Evolutionary conservation across 2,888 invertebrate genomes (phyloP).

Genomic region (Diarsia mendica): DNA sequence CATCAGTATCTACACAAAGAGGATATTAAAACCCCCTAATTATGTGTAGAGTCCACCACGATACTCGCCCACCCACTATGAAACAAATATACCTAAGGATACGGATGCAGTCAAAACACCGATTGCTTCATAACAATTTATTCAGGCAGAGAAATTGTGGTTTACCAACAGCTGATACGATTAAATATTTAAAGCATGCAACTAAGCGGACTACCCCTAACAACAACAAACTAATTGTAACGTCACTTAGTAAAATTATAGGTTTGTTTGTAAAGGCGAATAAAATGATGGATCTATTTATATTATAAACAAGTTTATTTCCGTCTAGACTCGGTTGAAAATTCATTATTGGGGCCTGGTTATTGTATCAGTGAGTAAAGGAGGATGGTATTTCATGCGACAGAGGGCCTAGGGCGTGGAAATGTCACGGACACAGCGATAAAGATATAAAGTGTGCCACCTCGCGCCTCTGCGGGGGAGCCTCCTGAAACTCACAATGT

Average conservation of each 20-base stretch:
- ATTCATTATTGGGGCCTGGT: conserved; percentile 54
- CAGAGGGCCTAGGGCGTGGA: conserved; percentile 76
- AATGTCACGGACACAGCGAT: conserved; percentile 84
- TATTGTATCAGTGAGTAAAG: conserved; percentile 69
- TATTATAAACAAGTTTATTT: conserved; percentile 8
- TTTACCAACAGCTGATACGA: background rate
- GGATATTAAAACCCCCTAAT: background rate
- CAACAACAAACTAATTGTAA: background rate
- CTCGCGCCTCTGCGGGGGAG: conserved; percentile 31
- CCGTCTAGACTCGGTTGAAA: conserved; percentile 37
- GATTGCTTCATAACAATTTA: background rate
- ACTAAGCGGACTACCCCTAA: background rate
- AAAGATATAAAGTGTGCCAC: conserved; percentile 79
- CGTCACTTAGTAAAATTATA: background rate
- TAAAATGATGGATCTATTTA: background rate
- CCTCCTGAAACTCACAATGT: conserved; percentile 39
- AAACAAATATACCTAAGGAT: background rate
- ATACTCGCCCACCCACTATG: background rate
- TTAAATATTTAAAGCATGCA: conserved; percentile 23
- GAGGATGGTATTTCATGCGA: conserved; percentile 71
- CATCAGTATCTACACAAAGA: conserved; percentile 12
- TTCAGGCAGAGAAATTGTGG: background rate
- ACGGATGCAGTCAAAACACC: background rate
- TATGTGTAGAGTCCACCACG: background rate
- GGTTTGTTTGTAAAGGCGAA: background rate